phyloP scores from a whole-genome alignment of 2,888 invertebrate species.

The Auanema freiburgensis region DNA sequence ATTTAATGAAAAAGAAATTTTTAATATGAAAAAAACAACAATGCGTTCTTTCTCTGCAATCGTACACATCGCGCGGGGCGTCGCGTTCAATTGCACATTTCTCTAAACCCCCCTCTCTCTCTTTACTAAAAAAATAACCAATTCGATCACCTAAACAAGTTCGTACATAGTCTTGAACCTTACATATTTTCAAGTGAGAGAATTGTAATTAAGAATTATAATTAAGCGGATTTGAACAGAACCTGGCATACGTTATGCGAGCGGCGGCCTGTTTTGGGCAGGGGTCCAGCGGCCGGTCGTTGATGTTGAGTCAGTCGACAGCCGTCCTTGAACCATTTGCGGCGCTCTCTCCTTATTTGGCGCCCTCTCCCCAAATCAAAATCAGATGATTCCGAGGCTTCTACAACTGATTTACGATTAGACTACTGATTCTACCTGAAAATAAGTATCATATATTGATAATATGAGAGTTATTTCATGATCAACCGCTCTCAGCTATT shows the following conservation, averaged over 20 bases:
- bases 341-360: conserved; percentile 3
- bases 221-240: conserved; percentile 11
- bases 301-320: conserved; percentile 20
- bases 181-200: conserved; percentile 7
- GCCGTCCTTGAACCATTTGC: conserved; percentile 21
- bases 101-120: no score
- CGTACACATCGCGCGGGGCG: no score
- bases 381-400: conserved; percentile 18
- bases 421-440: no score
- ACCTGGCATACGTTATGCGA: conserved; percentile 4
- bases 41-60: background rate
- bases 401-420: conserved; percentile 13
- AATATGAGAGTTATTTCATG: no score
- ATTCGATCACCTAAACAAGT: no score
- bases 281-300: conserved; percentile 13
- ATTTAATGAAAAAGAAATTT: conserved; percentile 1
- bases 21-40: background rate
- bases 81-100: no score
- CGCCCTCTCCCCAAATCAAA: conserved; percentile 11
- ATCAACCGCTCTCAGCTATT: no score
- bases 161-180: no score
- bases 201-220: conserved; percentile 3
- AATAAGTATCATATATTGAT: no score
- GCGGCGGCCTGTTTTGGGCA: conserved; percentile 11
- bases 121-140: no score